phyloP scores from a whole-genome alignment of 2,888 invertebrate species.

The Cyclophora albipunctata region DNA sequence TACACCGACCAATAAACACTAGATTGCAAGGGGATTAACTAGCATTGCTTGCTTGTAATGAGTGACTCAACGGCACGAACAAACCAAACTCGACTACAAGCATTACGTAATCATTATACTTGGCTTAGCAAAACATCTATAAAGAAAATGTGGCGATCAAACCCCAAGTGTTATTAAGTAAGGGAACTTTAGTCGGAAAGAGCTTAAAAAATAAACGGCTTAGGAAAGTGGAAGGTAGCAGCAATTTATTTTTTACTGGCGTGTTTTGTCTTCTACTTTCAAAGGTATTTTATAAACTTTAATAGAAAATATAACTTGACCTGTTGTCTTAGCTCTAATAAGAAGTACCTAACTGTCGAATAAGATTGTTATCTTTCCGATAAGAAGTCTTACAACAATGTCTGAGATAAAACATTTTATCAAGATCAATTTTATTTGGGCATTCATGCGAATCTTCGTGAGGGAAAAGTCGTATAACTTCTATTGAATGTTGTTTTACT shows the following conservation, averaged over 20 bases:
- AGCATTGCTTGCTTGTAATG: no score
- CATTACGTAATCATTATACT: constrained; percentile 14
- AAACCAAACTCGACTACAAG: constrained; percentile 1
- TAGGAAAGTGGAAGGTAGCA: constrained; percentile 21
- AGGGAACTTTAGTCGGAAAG: constrained; percentile 24
- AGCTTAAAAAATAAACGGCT: constrained; percentile 29
- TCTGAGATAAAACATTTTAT: no score
- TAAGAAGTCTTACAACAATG: neutral
- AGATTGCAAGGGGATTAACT: neutral
- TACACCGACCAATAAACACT: neutral
- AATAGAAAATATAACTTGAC: constrained; percentile 5
- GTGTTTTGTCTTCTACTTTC: neutral
- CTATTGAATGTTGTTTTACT: no score
- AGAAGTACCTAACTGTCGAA: no score
- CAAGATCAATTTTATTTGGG: no score
- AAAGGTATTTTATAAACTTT: neutral
- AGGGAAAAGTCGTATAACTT: no score
- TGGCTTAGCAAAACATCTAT: constrained; percentile 11
- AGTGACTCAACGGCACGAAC: no score
- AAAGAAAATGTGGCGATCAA: constrained; percentile 29
- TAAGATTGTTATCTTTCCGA: no score
- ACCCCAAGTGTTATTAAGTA: constrained; percentile 25
- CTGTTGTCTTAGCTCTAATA: no score
- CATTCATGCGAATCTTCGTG: no score
- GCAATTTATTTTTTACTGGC: constrained; percentile 20